Percentiles rank a stretch among this genome's conserved stretches.
phyloP scores from a whole-genome alignment of 2,797 vertebrate genomes.

The Ctenochaetus hawaiiensis region DNA sequence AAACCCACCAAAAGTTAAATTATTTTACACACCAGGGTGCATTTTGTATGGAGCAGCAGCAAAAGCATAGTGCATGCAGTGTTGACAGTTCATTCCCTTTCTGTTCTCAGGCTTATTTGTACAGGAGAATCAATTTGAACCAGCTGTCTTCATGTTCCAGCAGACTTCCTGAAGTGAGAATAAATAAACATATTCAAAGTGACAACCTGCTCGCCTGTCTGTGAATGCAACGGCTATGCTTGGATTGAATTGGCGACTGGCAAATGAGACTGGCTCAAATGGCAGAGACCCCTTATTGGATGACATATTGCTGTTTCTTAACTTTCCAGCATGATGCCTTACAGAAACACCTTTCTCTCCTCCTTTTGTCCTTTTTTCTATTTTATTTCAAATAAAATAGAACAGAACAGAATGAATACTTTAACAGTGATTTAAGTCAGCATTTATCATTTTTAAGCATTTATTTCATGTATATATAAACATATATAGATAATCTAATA shows the following conservation, averaged over 20 bases:
- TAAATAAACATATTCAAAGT: conserved; percentile 85
- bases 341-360: conserved; percentile 18
- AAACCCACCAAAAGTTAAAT: neutral
- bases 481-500: neutral
- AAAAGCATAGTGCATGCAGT: conserved; percentile 22
- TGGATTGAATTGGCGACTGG: conserved; percentile 72
- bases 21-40: neutral
- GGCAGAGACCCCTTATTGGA: conserved; percentile 72
- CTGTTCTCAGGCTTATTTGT: conserved; percentile 53
- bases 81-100: conserved; percentile 47
- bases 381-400: conserved; percentile 7
- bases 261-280: conserved; percentile 74
- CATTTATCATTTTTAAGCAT: neutral
- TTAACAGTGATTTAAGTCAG: neutral
- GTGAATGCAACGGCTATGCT: conserved; percentile 61
- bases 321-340: conserved; percentile 55
- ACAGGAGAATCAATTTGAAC: conserved; percentile 72
- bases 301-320: conserved; percentile 69
- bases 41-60: conserved; percentile 15
- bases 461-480: neutral
- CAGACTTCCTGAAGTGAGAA: conserved; percentile 68
- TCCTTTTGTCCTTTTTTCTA: neutral
- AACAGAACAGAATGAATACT: neutral
- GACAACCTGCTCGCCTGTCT: conserved; percentile 74
- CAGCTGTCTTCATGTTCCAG: conserved; percentile 71